These are phyloP conservation scores for Halcyon chelicuti DNA, from an alignment of 2,797 vertebrate species.

Conservation along the genomic window DNA sequence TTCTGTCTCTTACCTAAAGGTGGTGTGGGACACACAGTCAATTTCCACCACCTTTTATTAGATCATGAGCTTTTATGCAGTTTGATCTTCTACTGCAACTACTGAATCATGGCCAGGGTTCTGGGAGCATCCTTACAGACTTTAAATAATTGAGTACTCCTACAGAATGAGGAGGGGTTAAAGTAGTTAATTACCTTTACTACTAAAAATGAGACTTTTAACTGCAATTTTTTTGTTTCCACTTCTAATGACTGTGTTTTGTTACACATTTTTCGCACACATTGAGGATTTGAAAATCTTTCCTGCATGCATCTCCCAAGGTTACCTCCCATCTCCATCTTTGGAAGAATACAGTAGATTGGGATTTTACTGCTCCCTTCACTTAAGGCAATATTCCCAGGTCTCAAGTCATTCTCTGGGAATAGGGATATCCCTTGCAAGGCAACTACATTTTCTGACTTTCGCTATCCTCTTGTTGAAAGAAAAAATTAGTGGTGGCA, in stretches of 20 bases:
- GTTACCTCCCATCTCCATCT: not conserved
- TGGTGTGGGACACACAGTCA: not conserved
- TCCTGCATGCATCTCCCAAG: not conserved
- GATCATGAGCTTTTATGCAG: not conserved
- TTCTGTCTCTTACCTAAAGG: not conserved
- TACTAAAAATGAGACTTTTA: too few species aligned
- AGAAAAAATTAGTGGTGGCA: not conserved
- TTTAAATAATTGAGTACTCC: not conserved
- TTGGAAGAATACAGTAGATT: not conserved
- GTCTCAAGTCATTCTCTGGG: not conserved
- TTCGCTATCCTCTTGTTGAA: not conserved
- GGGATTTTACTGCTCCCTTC: not conserved
- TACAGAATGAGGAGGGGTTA: not conserved
- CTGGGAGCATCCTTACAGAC: not conserved
- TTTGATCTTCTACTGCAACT: not conserved
- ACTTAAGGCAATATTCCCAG: not conserved
- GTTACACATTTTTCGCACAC: too few species aligned
- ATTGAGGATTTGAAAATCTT: not conserved
- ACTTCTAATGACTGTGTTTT: not conserved
- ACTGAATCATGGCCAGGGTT: not conserved
- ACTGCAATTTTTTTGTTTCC: not conserved
- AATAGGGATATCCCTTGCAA: not conserved
- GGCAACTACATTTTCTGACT: not conserved
- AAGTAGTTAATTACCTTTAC: not conserved
- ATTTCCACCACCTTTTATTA: not conserved